A percentile compares a stretch with the other conserved stretches of the same genome.
phyloP scores from a whole-genome alignment of 2,888 invertebrate species.

The Nomada hirtipes region DNA sequence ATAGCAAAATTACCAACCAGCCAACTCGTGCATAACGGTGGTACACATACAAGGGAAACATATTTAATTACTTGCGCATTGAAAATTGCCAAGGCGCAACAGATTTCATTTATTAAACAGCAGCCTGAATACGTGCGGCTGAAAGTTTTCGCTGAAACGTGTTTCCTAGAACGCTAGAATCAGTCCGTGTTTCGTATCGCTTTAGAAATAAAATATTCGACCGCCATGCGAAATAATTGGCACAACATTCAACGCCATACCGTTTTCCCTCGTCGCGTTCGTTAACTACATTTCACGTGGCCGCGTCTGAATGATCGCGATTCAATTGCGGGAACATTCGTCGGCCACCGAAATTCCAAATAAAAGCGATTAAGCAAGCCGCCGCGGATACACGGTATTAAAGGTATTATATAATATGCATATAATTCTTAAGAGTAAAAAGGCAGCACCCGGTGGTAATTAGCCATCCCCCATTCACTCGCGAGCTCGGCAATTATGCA shows the following conservation, averaged over 20 bases:
- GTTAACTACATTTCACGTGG: conserved; percentile 17
- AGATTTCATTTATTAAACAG: too few species aligned
- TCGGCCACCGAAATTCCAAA: conserved; percentile 14
- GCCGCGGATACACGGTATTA: conserved; percentile 29
- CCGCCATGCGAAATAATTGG: neutral
- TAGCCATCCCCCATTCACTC: conserved; percentile 60
- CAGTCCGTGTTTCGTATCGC: too few species aligned
- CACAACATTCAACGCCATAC: neutral
- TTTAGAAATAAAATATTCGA: too few species aligned
- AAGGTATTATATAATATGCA: conserved; percentile 52
- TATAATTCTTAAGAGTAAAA: conserved; percentile 54
- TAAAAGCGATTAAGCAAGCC: conserved; percentile 30
- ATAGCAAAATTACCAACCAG: too few species aligned
- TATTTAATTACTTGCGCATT: too few species aligned
- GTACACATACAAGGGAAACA: neutral
- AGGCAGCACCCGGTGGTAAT: conserved; percentile 47
- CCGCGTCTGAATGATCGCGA: conserved; percentile 15
- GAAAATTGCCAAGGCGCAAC: too few species aligned
- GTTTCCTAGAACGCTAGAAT: too few species aligned
- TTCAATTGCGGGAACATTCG: conserved; percentile 22
- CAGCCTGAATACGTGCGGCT: too few species aligned
- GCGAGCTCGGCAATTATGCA: conserved; percentile 61
- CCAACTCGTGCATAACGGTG: too few species aligned
- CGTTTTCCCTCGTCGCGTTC: neutral
- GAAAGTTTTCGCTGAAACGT: too few species aligned